A percentile compares a stretch with the other conserved stretches of the same genome.
Evolutionary conservation across 2,888 invertebrate genomes (phyloP).

Genomic region (Anoplius nigerrimus): DNA sequence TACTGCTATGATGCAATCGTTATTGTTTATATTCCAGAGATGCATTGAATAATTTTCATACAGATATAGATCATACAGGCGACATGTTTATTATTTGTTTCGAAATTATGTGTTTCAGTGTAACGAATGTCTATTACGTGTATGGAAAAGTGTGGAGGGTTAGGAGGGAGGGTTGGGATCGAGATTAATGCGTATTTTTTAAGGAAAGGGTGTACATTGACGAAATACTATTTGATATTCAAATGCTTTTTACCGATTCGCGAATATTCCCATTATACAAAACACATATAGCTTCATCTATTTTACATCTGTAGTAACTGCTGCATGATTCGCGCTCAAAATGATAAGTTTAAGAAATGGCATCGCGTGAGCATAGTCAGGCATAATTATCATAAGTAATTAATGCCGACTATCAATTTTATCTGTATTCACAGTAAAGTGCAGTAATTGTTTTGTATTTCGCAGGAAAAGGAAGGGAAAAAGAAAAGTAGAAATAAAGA

Average conservation of each 20-base stretch:
- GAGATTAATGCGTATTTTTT: too few relatives aligned
- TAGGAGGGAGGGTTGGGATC: not conserved
- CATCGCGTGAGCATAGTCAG: constrained; percentile 18
- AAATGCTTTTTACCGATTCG: not conserved
- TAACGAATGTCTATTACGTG: too few relatives aligned
- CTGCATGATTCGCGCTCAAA: constrained; percentile 29
- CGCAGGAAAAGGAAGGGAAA: constrained; percentile 89
- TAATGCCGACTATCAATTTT: constrained; percentile 8
- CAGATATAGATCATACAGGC: too few relatives aligned
- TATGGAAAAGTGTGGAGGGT: too few relatives aligned
- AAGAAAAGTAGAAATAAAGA: constrained; percentile 93
- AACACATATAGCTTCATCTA: not conserved
- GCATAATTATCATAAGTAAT: constrained; percentile 22
- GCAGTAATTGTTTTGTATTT: constrained; percentile 63
- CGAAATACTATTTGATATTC: too few relatives aligned
- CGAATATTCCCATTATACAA: not conserved
- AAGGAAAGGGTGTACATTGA: too few relatives aligned
- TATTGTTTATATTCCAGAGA: too few relatives aligned
- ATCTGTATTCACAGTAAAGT: constrained; percentile 14
- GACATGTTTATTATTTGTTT: too few relatives aligned
- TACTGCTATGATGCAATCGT: not conserved
- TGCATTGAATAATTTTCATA: too few relatives aligned
- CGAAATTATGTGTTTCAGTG: too few relatives aligned
- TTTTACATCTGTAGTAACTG: constrained; percentile 11
- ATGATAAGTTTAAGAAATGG: constrained; percentile 21